Evolutionary conservation across 2,888 invertebrate species (phyloP).

Genomic region (Acrobasis suavella): DNA sequence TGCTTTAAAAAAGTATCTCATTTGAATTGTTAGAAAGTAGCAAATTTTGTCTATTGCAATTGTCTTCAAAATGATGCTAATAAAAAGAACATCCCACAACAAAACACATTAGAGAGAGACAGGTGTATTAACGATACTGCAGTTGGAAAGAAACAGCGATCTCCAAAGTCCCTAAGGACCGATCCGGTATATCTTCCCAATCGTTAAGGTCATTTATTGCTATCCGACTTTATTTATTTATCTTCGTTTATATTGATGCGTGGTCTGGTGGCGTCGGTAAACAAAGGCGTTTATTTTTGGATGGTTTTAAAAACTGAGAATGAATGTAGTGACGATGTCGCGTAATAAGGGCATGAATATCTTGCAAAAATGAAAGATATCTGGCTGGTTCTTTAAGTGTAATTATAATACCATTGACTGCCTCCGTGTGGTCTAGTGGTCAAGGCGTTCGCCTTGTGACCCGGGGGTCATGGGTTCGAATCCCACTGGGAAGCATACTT

Average conservation of each 20-base stretch:
- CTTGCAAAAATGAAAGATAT: no score
- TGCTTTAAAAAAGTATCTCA: no score
- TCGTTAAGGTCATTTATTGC: constrained; percentile 14
- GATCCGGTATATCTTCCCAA: constrained; percentile 12
- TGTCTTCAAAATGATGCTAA: background rate
- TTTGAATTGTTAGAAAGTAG: no score
- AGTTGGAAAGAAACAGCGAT: constrained; percentile 1
- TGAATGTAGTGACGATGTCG: background rate
- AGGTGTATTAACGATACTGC: constrained; percentile 4
- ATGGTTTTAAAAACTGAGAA: background rate
- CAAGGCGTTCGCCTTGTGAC: no score
- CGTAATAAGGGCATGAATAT: no score
- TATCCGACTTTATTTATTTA: background rate
- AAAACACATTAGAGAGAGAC: constrained; percentile 8
- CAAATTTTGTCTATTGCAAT: no score
- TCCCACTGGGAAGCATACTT: no score
- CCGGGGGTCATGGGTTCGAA: no score
- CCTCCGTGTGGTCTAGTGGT: no score
- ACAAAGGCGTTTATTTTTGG: background rate
- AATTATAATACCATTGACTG: no score
- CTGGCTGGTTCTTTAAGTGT: no score
- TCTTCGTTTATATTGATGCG: background rate
- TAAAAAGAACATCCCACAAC: constrained; percentile 10
- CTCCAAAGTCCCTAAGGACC: constrained; percentile 1
- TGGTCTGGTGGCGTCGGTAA: background rate